These are phyloP conservation scores for Porites divaricata DNA, from an alignment of 92 coral and sea anemone genomes.

Conservation along the genomic window DNA sequence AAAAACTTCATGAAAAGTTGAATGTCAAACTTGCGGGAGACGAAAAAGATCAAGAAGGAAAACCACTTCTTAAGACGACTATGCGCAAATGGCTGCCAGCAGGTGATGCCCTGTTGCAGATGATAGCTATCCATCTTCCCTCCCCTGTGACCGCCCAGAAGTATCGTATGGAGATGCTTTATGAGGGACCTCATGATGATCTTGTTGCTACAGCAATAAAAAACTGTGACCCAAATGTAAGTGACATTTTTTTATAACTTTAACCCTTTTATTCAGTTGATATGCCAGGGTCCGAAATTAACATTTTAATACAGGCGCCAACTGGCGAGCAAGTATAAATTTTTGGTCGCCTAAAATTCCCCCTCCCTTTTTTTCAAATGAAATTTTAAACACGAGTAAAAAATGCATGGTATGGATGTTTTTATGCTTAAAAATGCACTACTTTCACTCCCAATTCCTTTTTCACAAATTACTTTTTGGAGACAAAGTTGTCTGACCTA, in stretches of 20 bases:
- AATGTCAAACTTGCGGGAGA: constrained; percentile 63
- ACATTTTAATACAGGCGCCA: too few relatives aligned
- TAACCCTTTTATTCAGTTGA: too few relatives aligned
- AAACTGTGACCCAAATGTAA: constrained; percentile 84
- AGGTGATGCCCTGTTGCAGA: constrained; percentile 95
- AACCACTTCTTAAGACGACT: constrained; percentile 82
- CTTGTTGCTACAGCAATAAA: constrained; percentile 90
- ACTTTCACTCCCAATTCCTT: too few relatives aligned
- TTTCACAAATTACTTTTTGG: too few relatives aligned
- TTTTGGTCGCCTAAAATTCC: too few relatives aligned
- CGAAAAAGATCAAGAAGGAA: constrained; percentile 92
- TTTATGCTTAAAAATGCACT: too few relatives aligned
- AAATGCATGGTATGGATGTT: too few relatives aligned
- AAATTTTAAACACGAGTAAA: too few relatives aligned
- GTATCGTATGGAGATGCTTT: constrained; percentile 96
- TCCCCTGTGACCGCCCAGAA: constrained; percentile 96
- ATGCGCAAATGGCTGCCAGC: constrained; percentile 98
- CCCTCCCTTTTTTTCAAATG: too few relatives aligned
- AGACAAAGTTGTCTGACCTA: too few relatives aligned
- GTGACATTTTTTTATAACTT: background rate
- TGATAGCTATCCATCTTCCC: constrained; percentile 98
- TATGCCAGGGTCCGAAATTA: too few relatives aligned
- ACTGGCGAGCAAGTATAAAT: too few relatives aligned
- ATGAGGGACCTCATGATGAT: constrained; percentile 97
- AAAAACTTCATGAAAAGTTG: constrained; percentile 74